These are phyloP conservation scores for Cephalopachus bancanus DNA, from an alignment of 2,797 vertebrate species.

Conservation along the genomic window DNA sequence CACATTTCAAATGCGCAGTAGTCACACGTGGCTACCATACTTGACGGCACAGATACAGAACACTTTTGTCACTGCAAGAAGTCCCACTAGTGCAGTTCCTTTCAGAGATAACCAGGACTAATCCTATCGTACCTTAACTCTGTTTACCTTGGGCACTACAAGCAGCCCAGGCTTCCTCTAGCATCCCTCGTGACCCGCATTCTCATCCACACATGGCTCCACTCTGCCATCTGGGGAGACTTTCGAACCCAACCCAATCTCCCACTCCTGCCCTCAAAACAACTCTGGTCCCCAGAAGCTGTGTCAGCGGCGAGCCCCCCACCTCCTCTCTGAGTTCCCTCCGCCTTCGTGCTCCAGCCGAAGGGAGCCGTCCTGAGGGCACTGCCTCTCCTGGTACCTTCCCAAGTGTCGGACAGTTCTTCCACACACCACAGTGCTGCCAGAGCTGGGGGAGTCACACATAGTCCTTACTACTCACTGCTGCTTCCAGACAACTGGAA, in stretches of 20 bases:
- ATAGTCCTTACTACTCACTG: not conserved
- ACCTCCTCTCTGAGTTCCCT: not conserved
- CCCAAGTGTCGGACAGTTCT: not conserved
- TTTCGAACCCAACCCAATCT: not conserved
- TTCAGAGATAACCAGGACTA: conserved; percentile 32
- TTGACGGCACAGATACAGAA: not conserved
- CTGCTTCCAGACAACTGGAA: not conserved
- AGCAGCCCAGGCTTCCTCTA: conserved; percentile 28
- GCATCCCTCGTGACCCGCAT: not conserved
- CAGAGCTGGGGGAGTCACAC: not conserved
- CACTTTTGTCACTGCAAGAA: not conserved
- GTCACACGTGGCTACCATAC: not conserved
- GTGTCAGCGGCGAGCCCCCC: not conserved
- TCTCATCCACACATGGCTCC: not conserved
- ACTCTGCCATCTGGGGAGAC: not conserved
- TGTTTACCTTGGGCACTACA: not conserved
- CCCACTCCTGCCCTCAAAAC: not conserved
- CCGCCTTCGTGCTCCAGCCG: not conserved
- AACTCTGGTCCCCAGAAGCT: not conserved
- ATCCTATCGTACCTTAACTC: not conserved
- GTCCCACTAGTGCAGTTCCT: not conserved
- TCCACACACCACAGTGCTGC: not conserved
- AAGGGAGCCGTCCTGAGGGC: not conserved
- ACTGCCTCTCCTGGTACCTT: not conserved
- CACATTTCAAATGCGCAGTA: conserved; percentile 48